A percentile compares a stretch with the other conserved stretches of the same genome.
These are phyloP conservation scores for Protaetia brevitarsis DNA, from an alignment of 1,140 invertebrate genomes.

Conservation along the genomic window DNA sequence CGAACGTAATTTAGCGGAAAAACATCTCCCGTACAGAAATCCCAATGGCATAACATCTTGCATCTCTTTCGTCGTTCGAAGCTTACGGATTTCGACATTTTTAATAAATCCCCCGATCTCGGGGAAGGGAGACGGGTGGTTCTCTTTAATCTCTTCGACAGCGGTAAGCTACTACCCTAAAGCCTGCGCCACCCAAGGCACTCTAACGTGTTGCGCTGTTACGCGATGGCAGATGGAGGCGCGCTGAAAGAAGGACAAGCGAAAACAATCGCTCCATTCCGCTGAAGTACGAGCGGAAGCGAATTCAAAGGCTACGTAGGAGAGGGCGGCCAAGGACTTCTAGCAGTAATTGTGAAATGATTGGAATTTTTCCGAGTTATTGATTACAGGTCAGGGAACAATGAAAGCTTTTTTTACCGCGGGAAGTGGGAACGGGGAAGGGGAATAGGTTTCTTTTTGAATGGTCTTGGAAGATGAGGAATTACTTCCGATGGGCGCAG, in stretches of 20 bases:
- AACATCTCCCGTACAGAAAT: no score
- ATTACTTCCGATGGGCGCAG: no score
- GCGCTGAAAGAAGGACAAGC: background rate
- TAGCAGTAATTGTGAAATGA: background rate
- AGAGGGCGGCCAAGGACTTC: background rate
- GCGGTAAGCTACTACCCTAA: background rate
- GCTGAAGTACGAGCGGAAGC: no score
- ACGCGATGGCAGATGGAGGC: background rate
- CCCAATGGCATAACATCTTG: no score
- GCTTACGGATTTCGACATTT: conserved; percentile 13
- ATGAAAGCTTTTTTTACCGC: background rate
- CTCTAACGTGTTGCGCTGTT: background rate
- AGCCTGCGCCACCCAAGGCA: background rate
- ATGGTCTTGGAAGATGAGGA: no score
- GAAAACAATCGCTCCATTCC: no score
- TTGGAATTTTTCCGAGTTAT: background rate
- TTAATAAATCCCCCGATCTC: no score
- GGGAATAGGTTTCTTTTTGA: no score
- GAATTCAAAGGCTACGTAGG: no score
- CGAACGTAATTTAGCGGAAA: no score
- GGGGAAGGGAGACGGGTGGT: background rate
- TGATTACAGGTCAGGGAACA: background rate
- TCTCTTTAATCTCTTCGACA: conserved; percentile 2
- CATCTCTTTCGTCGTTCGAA: no score
- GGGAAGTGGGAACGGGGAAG: no score